Evolutionary conservation across 2,113 vertebrate species (phyloP).

Genomic region (Hydrochoerus hydrochaeris): DNA sequence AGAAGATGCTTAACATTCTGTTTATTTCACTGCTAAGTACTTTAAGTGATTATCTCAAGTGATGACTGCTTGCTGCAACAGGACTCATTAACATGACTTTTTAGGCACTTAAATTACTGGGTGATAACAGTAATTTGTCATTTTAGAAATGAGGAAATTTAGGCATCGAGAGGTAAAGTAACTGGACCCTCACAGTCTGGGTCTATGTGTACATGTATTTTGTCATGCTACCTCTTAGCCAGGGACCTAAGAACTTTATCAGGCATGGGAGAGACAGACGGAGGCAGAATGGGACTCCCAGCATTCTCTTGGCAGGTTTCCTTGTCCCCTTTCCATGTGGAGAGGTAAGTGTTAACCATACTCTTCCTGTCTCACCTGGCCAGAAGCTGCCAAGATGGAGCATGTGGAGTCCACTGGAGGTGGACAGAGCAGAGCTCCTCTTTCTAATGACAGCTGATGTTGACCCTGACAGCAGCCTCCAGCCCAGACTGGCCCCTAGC

Average conservation of each 20-base stretch:
- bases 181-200: rapidly evolving
- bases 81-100: neutral
- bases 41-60: neutral
- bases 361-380: neutral
- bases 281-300: neutral
- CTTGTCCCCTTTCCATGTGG: neutral
- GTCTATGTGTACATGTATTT: neutral
- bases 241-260: neutral
- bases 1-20: neutral
- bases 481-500: slow-evolving; percentile 55
- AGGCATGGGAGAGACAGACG: neutral
- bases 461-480: slow-evolving; percentile 75
- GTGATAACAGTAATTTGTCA: neutral
- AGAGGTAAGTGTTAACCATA: neutral
- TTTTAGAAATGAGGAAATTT: neutral
- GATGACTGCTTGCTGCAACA: neutral
- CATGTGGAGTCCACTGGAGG: neutral
- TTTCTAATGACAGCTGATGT: slow-evolving; percentile 73
- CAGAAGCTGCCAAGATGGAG: neutral
- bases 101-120: neutral
- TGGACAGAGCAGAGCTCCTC: neutral
- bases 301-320: neutral
- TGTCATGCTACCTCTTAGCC: neutral
- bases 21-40: neutral
- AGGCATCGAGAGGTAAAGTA: neutral